Base-by-base conservation (phyloP, 2,113 vertebrate genomes). In the Apistogramma diplotaenia region DNA sequence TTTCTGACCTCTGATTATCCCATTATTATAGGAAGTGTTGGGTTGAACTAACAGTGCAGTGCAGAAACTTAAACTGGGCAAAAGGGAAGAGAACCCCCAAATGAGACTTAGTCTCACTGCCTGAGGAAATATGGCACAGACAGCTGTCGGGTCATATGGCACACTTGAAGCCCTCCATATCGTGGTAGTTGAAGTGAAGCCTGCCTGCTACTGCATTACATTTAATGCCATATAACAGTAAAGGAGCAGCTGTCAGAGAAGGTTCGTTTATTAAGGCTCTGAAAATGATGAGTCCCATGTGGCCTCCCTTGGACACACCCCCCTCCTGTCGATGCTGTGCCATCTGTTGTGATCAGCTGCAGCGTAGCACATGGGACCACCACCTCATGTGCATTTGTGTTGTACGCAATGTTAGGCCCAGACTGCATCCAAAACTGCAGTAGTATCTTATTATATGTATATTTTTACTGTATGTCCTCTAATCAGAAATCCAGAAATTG, bases 341-440 rank as follows among this genome's bases (percentile, higher is more conserved):
- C 93, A 92, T 94, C 91, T 93, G 92, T 75, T 61, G 43, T 31
- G 49, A 81, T 60, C 16, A 16, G 43, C 70, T 31, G 12, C 78
- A 51, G 13, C 78, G 21, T 71, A 37, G 80, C 85, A 78, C 79
- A 73, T 58, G 43, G 74, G 74, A 83, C 78, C 16, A 21, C 27
- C n/a, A 4, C 43, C 29, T 74, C 35, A 9, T 80, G 49, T 74
- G 62, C 60, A 4, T 31, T 40, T 51, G 19, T 53, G 15, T 62
- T 71, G 6, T 11, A 53, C 46, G 75, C 31, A 61, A 60, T 65
- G 33, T 46, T 21, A 67, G 21, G 23, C 12, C 1, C 11, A 33
- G 19, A 8, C 15, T 54, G 15, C 18, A 18, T 7, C 37, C 23
- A 9, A 3, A 78, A 75, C 57, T 70, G 25, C 25, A 51, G 43